Percentiles rank a stretch among this genome's conserved stretches.
These are phyloP conservation scores for Muntiacus reevesi DNA, from an alignment of 2,113 vertebrate genomes.

Conservation along the genomic window DNA sequence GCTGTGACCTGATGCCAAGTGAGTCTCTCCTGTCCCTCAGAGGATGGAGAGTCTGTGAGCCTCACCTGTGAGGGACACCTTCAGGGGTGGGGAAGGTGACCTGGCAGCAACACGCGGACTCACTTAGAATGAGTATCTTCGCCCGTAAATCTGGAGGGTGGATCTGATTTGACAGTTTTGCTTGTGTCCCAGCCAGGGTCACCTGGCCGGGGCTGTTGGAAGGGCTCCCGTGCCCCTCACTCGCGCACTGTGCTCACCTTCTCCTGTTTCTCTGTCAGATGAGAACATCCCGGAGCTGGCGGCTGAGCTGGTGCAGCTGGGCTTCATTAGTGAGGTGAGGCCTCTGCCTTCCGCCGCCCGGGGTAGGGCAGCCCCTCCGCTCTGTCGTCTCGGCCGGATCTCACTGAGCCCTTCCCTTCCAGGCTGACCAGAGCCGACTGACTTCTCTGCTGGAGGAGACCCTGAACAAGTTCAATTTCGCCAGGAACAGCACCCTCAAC, in stretches of 20 bases:
- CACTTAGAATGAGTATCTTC: background rate
- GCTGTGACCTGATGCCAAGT: conserved; percentile 98
- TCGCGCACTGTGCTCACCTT: background rate
- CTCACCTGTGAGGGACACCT: background rate
- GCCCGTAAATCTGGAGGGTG: background rate
- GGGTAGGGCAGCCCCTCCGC: background rate
- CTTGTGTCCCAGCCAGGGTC: background rate
- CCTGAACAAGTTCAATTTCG: conserved; percentile 94
- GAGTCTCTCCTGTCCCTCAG: conserved; percentile 72
- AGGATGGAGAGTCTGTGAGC: background rate
- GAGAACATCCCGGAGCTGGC: conserved; percentile 97
- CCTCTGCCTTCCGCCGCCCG: background rate
- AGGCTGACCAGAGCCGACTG: conserved; percentile 95
- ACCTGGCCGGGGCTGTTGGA: background rate
- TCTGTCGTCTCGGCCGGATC: background rate
- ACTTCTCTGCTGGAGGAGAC: conserved; percentile 97
- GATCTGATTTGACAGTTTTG: background rate
- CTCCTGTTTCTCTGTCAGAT: conserved; percentile 80
- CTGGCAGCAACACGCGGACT: background rate
- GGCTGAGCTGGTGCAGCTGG: conserved; percentile 95
- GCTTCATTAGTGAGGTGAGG: conserved; percentile 96
- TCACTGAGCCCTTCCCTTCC: conserved; percentile 30
- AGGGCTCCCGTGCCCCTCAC: background rate
- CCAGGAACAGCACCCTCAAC: conserved; percentile 89
- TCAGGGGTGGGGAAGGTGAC: background rate